Percentiles rank a stretch among this genome's conserved stretches.
These are phyloP conservation scores for Abrostola triplasia DNA, from an alignment of 2,888 invertebrate species.

Conservation along the genomic window DNA sequence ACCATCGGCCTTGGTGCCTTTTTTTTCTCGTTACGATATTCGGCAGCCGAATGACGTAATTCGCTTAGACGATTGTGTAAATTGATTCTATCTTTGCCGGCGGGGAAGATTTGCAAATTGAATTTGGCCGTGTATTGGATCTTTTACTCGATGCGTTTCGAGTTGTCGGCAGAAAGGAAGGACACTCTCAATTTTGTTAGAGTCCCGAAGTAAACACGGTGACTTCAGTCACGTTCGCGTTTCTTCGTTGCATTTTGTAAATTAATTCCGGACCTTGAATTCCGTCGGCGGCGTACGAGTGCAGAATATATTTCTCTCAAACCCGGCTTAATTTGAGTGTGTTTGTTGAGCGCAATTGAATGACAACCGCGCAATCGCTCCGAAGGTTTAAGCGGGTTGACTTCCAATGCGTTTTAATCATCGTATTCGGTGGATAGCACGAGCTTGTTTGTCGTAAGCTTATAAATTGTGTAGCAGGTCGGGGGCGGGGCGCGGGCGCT, in stretches of 20 bases:
- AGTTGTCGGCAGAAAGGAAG: slow-evolving; percentile 38
- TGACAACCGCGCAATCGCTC: slow-evolving; percentile 27
- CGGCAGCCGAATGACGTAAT: slow-evolving; percentile 79
- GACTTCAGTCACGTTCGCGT: slow-evolving; percentile 50
- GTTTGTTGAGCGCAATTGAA: slow-evolving; percentile 51
- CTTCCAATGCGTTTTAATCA: slow-evolving; percentile 51
- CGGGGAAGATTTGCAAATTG: slow-evolving; percentile 72
- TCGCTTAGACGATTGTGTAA: slow-evolving; percentile 73
- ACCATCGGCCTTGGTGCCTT: slow-evolving; percentile 76
- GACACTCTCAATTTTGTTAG: slow-evolving; percentile 51
- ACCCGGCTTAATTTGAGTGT: slow-evolving; percentile 42
- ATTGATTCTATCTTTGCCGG: slow-evolving; percentile 73
- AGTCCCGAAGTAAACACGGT: slow-evolving; percentile 39
- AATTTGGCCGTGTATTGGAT: slow-evolving; percentile 67
- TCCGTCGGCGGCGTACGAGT: slow-evolving; percentile 31
- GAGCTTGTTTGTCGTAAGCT: slow-evolving; percentile 70
- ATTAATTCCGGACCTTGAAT: slow-evolving; percentile 57
- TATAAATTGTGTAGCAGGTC: slow-evolving; percentile 69
- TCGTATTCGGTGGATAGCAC: slow-evolving; percentile 44
- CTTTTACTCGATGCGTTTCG: slow-evolving; percentile 53
- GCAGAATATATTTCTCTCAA: slow-evolving; percentile 48
- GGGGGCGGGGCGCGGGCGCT: slow-evolving; percentile 32
- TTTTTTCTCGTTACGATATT: slow-evolving; percentile 78
- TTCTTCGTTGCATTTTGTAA: slow-evolving; percentile 58
- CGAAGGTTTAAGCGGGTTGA: slow-evolving; percentile 32